A percentile compares a stretch with the other conserved stretches of the same genome.
Evolutionary conservation across 2,797 vertebrate species (phyloP).

Genomic region (Siniperca undulata): DNA sequence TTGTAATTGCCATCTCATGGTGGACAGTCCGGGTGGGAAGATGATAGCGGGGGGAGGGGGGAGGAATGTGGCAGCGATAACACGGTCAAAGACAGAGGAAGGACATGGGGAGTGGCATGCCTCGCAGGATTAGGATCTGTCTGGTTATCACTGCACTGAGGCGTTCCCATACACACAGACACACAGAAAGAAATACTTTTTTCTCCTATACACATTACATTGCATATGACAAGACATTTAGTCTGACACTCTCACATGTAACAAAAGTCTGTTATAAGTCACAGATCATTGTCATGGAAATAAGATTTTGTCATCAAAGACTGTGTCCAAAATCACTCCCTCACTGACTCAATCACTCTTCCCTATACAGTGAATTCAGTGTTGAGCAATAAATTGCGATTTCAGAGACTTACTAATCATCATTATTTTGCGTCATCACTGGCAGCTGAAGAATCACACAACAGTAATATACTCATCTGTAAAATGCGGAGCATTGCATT

Average conservation of each 20-base stretch:
- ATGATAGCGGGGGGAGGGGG: slow-evolving; percentile 22
- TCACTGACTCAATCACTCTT: neutral
- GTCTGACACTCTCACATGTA: neutral
- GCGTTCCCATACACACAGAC: slow-evolving; percentile 7
- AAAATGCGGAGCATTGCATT: neutral
- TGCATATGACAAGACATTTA: neutral
- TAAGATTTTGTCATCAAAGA: neutral
- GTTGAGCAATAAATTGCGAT: neutral
- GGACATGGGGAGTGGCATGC: slow-evolving; percentile 41
- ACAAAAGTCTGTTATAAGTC: neutral
- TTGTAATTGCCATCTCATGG: slow-evolving; percentile 67
- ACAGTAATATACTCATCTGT: neutral
- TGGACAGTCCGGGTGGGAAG: slow-evolving; percentile 43
- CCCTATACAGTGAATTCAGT: neutral
- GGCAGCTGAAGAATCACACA: neutral
- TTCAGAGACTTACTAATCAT: neutral
- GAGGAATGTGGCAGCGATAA: slow-evolving; percentile 50
- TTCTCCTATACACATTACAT: neutral
- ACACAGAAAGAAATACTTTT: neutral
- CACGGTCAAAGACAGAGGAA: slow-evolving; percentile 56
- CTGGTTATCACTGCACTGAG: slow-evolving; percentile 36
- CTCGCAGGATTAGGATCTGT: slow-evolving; percentile 60
- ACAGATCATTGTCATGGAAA: neutral
- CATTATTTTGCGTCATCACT: neutral
- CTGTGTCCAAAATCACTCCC: too few relatives aligned